Base-by-base conservation (phyloP, 2,888 invertebrate genomes). In the Drosophila cognata region DNA sequence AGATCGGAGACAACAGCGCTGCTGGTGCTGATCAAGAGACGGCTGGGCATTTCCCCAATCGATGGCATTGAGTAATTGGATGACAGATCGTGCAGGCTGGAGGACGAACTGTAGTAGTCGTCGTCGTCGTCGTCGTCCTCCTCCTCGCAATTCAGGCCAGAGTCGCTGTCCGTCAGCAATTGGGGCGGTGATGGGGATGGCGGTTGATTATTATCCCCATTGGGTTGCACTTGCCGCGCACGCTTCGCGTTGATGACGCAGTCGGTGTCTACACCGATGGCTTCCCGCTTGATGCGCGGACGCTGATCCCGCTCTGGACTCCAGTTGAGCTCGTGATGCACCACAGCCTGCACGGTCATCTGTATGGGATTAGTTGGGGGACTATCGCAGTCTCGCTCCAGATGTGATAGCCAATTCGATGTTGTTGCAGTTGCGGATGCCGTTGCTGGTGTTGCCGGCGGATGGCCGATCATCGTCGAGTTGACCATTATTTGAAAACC, bases 291-390 rank as follows among this genome's bases (percentile, higher is more conserved):
- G 2, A 18, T 16, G 0, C 13, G 16, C 0, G 29, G 18, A 1
- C 66, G 60, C 10, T 4, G n/a, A 13, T 16, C 8, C 5, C n/a
- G 6, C 1, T 62, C 25, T 13, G 91, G 90, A 71, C 79, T 84
- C 91, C 91, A 92, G 63, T 91, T 65, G 1, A 88, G 67, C 8
- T 84, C 70, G 63, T 86, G 91, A 71, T 92, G 92, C 28, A 92
- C 91, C 16, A 79, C 59, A 3, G 91, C 92, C 5, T 59, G 67
- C 0, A 90, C 80, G 0, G 63, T 71, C 11, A 91, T n/a, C 4
- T 13, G 77, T 25, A 82, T 65, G 8, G 91, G 74, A 1, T 51
- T 16, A 18, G 28, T 38, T 10, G 79, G 73, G 0, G 90, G 88
- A 61, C 84, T 89, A 4, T 86, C 82, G 35, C 64, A 77, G 0